Evolutionary conservation across 1,140 invertebrate species (phyloP).

Genomic region (Calosoma granatense): DNA sequence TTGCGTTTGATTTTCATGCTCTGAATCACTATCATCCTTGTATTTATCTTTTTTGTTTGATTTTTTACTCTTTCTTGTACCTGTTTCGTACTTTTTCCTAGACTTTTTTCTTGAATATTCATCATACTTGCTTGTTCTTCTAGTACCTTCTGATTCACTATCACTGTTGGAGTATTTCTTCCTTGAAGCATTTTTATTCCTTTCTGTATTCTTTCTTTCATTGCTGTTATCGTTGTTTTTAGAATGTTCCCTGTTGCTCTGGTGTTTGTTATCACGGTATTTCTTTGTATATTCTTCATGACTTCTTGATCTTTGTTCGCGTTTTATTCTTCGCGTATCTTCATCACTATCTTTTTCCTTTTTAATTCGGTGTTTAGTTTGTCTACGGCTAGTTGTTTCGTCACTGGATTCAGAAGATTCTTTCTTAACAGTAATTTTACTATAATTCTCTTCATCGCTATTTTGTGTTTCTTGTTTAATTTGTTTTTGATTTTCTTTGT

Average conservation of each 20-base stretch:
- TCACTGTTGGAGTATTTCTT: no score
- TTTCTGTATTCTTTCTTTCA: no score
- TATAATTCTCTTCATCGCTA: constrained; percentile 18
- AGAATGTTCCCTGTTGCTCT: no score
- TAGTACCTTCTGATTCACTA: no score
- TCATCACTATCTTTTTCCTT: neutral
- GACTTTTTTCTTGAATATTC: neutral
- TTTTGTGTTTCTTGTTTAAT: constrained; percentile 16
- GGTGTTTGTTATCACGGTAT: no score
- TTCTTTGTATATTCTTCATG: neutral
- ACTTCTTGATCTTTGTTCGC: neutral
- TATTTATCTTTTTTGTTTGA: neutral
- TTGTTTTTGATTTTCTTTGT: constrained; percentile 21
- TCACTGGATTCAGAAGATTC: constrained; percentile 12
- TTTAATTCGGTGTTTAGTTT: neutral
- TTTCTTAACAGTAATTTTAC: no score
- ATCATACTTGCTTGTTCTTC: neutral
- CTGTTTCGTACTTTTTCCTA: neutral
- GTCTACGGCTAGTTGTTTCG: no score
- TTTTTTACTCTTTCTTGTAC: neutral
- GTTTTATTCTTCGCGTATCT: neutral
- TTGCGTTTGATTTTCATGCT: no score
- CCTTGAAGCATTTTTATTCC: no score
- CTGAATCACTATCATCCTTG: neutral
- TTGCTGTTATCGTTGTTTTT: no score